A percentile compares a stretch with the other conserved stretches of the same genome.
phyloP scores from a whole-genome alignment of 2,888 invertebrate species.

The Tachina grossa region DNA sequence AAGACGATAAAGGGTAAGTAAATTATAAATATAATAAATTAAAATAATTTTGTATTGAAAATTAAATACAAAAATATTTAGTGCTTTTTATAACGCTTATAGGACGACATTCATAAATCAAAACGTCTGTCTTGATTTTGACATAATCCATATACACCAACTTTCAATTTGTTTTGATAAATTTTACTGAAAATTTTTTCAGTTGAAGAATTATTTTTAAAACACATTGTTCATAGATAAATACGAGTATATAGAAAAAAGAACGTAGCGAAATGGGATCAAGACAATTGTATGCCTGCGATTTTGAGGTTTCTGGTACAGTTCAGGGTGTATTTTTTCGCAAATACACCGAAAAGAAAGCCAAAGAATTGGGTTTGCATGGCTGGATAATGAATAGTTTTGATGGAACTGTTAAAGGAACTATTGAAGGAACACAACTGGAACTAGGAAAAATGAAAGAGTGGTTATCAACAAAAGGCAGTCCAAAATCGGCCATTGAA shows the following conservation, averaged over 20 bases:
- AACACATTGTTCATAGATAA: neutral
- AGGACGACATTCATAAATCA: constrained; percentile 16
- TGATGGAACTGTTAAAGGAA: constrained; percentile 85
- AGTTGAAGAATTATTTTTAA: neutral
- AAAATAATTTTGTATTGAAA: neutral
- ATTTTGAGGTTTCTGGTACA: constrained; percentile 77
- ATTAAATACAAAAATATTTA: neutral
- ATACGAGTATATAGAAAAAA: neutral
- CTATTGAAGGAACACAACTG: constrained; percentile 84
- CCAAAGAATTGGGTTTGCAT: constrained; percentile 84
- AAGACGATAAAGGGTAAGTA: constrained; percentile 89
- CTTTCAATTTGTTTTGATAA: neutral
- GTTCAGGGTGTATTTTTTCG: constrained; percentile 77
- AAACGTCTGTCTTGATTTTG: neutral
- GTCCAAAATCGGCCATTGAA: constrained; percentile 88
- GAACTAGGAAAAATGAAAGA: constrained; percentile 84
- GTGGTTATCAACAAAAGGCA: constrained; percentile 86
- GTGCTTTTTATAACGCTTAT: constrained; percentile 18
- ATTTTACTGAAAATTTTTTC: neutral
- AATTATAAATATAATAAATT: constrained; percentile 7
- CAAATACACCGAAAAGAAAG: constrained; percentile 85
- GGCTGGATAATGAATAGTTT: constrained; percentile 88
- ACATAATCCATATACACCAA: neutral
- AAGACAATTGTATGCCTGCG: constrained; percentile 74
- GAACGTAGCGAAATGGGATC: constrained; percentile 42